These are phyloP conservation scores for Columba livia DNA, from an alignment of 2,113 vertebrate species.

Conservation along the genomic window DNA sequence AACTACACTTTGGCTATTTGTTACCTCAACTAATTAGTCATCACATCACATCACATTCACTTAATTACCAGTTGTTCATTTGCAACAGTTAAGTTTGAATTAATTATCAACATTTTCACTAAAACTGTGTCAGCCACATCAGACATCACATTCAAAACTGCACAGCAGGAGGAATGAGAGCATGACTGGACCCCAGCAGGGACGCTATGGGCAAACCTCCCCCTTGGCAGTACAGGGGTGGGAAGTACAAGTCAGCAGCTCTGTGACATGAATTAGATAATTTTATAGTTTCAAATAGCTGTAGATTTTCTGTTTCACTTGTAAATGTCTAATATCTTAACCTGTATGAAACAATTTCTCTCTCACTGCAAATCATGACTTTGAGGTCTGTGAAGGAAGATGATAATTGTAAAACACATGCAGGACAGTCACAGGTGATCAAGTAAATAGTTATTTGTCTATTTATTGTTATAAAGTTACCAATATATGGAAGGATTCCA, in stretches of 20 bases:
- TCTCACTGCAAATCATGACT: not conserved
- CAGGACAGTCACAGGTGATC: not conserved
- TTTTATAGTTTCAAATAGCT: not conserved
- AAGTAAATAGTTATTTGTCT: not conserved
- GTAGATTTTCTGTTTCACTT: not conserved
- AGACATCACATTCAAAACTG: not conserved
- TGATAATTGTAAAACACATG: not conserved
- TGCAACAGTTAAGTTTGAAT: constrained; percentile 20
- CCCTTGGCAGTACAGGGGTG: not conserved
- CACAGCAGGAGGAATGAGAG: not conserved
- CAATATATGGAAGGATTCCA: not conserved
- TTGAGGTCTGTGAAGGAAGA: not conserved
- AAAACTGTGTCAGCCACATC: not conserved
- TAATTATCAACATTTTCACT: constrained; percentile 26
- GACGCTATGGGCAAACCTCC: not conserved
- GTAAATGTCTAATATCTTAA: not conserved
- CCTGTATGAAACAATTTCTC: not conserved
- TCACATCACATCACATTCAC: constrained; percentile 26
- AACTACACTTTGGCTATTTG: not conserved
- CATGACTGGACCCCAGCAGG: not conserved
- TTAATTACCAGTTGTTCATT: constrained; percentile 54
- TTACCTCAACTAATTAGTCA: constrained; percentile 33
- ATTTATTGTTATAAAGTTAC: not conserved
- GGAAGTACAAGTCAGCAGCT: not conserved
- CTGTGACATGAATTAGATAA: not conserved